Conservation (phyloP, 2,113 vertebrate species). For the Orthochromis indermauri region DNA sequence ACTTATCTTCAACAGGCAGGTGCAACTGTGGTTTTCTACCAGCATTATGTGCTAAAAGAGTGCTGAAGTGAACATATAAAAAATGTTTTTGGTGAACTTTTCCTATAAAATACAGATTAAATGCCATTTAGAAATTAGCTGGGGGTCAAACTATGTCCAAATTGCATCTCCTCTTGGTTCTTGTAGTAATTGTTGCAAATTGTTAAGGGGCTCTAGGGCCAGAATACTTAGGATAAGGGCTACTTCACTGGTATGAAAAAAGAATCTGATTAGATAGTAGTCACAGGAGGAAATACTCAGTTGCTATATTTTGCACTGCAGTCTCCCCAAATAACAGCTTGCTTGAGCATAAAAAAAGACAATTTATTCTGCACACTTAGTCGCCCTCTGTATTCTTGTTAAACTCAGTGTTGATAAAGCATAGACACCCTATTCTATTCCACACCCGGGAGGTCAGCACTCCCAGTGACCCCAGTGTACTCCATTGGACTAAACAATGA, state of each 20-base stretch:
- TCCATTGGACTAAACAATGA: slow-evolving; percentile 65
- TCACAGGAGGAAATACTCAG: neutral
- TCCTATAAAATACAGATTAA: slow-evolving; percentile 6
- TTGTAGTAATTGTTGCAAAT: slow-evolving; percentile 45
- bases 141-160: slow-evolving; percentile 33
- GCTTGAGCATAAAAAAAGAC: neutral
- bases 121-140: slow-evolving; percentile 2
- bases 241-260: slow-evolving; percentile 1
- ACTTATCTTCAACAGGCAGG: neutral
- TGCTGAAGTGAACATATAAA: neutral
- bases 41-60: neutral
- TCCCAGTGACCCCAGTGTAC: slow-evolving; percentile 48
- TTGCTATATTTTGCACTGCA: neutral
- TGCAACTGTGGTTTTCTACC: neutral
- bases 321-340: slow-evolving; percentile 18
- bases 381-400: slow-evolving; percentile 15
- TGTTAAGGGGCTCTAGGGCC: slow-evolving; percentile 28
- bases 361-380: slow-evolving; percentile 23
- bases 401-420: neutral
- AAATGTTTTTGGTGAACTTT: neutral
- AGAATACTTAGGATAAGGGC: slow-evolving; percentile 37
- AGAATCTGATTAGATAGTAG: neutral
- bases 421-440: slow-evolving; percentile 20
- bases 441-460: slow-evolving; percentile 35
- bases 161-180: slow-evolving; percentile 15